phyloP scores from a whole-genome alignment of 2,888 invertebrate genomes.

The Xanthia icteritia region DNA sequence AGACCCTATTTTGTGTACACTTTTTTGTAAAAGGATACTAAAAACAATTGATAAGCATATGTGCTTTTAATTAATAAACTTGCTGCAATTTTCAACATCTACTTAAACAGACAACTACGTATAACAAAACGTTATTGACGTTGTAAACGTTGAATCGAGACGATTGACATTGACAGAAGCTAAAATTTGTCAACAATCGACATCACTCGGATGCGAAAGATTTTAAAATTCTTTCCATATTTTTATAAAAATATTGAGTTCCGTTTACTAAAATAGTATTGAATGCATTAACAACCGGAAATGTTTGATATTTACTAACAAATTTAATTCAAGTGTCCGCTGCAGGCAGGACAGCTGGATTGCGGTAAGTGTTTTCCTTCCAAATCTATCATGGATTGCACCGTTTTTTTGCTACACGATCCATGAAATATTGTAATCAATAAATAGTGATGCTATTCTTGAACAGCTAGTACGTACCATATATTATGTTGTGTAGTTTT shows the following conservation, averaged over 20 bases:
- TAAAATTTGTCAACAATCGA: constrained; percentile 50
- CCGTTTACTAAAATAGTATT: not conserved
- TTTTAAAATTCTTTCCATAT: constrained; percentile 23
- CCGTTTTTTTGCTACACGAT: constrained; percentile 21
- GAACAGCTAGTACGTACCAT: not conserved
- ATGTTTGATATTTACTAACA: constrained; percentile 33
- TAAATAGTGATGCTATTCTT: constrained; percentile 1
- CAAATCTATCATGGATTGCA: constrained; percentile 1
- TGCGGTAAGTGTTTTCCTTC: constrained; percentile 44
- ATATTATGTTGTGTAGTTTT: not conserved
- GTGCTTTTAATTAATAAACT: not conserved
- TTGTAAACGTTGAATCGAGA: constrained; percentile 15
- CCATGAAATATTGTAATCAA: constrained; percentile 32
- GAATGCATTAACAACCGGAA: not conserved
- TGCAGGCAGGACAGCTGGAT: not conserved
- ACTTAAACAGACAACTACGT: not conserved
- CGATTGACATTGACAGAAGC: constrained; percentile 28
- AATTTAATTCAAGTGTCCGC: constrained; percentile 27
- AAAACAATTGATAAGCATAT: not conserved
- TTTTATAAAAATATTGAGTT: constrained; percentile 27
- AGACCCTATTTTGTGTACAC: not conserved
- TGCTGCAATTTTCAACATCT: too few species aligned
- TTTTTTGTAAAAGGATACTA: not conserved
- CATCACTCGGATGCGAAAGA: constrained; percentile 14
- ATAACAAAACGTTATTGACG: constrained; percentile 33